Evolutionary conservation across 2,797 vertebrate species (phyloP).

Genomic region (Cryptoprocta ferox): DNA sequence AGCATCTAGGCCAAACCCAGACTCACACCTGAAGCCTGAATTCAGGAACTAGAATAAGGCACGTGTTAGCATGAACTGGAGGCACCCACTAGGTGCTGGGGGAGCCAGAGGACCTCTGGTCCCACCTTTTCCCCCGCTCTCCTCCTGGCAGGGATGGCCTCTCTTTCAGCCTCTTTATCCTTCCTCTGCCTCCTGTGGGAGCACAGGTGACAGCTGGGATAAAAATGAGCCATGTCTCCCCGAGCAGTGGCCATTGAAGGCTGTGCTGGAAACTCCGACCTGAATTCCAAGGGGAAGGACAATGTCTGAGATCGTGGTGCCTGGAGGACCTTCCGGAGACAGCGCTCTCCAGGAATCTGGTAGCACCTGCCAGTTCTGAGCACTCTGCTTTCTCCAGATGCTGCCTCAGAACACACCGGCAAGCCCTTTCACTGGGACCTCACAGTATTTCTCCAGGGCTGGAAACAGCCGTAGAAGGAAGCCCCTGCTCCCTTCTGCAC

Average conservation of each 20-base stretch:
- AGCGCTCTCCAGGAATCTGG: not conserved
- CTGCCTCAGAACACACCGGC: not conserved
- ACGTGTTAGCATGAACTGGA: not conserved
- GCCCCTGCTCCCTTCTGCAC: not conserved
- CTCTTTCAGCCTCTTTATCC: not conserved
- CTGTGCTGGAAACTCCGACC: not conserved
- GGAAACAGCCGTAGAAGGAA: not conserved
- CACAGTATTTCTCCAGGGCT: not conserved
- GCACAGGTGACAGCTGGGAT: not conserved
- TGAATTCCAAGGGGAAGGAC: not conserved
- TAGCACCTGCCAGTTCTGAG: not conserved
- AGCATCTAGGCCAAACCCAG: not conserved
- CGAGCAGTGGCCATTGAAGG: not conserved
- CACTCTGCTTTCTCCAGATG: not conserved
- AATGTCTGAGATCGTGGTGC: rapidly evolving
- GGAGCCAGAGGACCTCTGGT: not conserved
- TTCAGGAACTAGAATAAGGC: not conserved
- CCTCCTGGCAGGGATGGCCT: not conserved
- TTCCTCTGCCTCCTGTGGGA: not conserved
- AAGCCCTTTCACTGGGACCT: not conserved
- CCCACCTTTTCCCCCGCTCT: rapidly evolving
- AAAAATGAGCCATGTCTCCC: not conserved
- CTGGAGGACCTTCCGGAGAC: not conserved
- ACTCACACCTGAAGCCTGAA: not conserved
- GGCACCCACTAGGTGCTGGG: not conserved